These are phyloP conservation scores for Megatriorchis doriae DNA, from an alignment of 2,113 vertebrate genomes.

Conservation along the genomic window DNA sequence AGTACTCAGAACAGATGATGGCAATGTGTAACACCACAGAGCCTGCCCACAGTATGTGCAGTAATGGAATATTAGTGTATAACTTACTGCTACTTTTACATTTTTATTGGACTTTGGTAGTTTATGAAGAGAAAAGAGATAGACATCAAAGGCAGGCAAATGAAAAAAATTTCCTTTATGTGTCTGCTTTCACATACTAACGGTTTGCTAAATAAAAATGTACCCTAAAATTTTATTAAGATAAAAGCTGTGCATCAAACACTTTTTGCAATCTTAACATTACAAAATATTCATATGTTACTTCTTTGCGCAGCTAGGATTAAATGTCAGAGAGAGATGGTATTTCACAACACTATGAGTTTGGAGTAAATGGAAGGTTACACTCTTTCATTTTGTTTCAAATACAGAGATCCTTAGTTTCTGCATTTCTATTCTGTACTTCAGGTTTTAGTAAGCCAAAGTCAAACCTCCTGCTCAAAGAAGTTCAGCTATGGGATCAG, in stretches of 20 bases:
- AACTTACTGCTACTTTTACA: neutral
- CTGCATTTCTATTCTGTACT: neutral
- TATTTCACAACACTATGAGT: neutral
- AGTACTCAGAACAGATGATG: neutral
- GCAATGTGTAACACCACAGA: neutral
- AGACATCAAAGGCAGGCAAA: neutral
- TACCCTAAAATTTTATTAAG: neutral
- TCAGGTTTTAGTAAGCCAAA: neutral
- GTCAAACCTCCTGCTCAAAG: neutral
- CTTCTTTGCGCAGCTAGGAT: neutral
- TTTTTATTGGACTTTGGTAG: neutral
- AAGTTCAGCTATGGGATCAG: neutral
- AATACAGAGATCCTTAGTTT: neutral
- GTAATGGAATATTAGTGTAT: neutral
- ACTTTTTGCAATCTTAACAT: neutral
- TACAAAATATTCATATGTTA: neutral
- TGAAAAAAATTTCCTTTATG: neutral
- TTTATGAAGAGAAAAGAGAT: neutral
- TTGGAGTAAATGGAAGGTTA: neutral
- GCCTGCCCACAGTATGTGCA: neutral
- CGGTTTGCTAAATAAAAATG: neutral
- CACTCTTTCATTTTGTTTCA: neutral
- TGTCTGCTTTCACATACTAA: neutral
- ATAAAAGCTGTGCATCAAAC: neutral
- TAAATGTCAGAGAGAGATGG: neutral